These are phyloP conservation scores for Atherinosoma microstoma DNA, from an alignment of 2,797 vertebrate genomes.

Conservation along the genomic window DNA sequence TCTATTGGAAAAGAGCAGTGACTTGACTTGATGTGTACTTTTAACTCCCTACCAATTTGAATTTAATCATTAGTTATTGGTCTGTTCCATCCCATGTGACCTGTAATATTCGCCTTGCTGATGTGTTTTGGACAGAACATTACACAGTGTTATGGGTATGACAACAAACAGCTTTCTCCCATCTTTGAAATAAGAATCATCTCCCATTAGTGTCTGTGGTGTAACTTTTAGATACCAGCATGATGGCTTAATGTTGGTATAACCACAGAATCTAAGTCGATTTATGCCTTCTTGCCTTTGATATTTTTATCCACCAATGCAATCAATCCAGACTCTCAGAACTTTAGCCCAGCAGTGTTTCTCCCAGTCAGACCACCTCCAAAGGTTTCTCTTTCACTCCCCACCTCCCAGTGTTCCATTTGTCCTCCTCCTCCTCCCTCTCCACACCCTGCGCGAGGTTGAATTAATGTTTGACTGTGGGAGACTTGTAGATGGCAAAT, in stretches of 20 bases:
- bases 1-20: conserved; percentile 66
- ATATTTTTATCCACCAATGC: conserved; percentile 18
- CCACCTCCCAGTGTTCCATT: conserved; percentile 60
- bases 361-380: conserved; percentile 47
- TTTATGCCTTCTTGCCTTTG: conserved; percentile 5
- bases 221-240: conserved; percentile 11
- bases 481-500: conserved; percentile 82
- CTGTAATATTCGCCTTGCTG: conserved; percentile 48
- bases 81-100: conserved; percentile 40
- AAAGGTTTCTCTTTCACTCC: conserved; percentile 65
- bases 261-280: conserved; percentile 11
- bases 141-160: conserved; percentile 23
- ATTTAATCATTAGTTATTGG: conserved; percentile 63
- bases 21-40: conserved; percentile 68
- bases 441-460: conserved; percentile 69
- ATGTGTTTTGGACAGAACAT: conserved; percentile 16
- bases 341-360: conserved; percentile 10
- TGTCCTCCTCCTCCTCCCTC: conserved; percentile 63
- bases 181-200: conserved; percentile 23
- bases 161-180: conserved; percentile 33
- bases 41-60: conserved; percentile 65
- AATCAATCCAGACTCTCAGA: conserved; percentile 20
- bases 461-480: conserved; percentile 81
- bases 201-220: conserved; percentile 9
- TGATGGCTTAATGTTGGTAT: conserved; percentile 14